Evolutionary conservation across 2,888 invertebrate species (phyloP).

Genomic region (Yponomeuta cagnagella): DNA sequence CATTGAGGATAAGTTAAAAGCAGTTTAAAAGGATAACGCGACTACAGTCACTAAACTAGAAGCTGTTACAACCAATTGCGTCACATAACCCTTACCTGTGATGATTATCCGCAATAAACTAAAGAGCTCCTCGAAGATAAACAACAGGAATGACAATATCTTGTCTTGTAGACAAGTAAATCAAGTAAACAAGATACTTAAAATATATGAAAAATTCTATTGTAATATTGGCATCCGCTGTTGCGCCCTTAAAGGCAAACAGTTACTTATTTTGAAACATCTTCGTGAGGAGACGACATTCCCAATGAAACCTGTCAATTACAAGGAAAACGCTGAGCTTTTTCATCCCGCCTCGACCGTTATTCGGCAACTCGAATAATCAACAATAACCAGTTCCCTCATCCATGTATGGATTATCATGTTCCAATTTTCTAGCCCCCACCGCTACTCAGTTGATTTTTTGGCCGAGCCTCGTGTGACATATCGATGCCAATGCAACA

Average conservation of each 20-base stretch:
- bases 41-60: no score
- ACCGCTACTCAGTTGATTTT: conserved; percentile 52
- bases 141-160: not conserved
- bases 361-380: conserved; percentile 63
- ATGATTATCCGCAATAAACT: not conserved
- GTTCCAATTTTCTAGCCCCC: conserved; percentile 69
- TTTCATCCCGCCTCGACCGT: conserved; percentile 54
- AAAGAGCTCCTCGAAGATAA: not conserved
- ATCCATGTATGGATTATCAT: conserved; percentile 46
- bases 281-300: conserved; percentile 56
- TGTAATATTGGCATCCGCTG: conserved; percentile 48
- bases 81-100: no score
- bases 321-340: conserved; percentile 54
- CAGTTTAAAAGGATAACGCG: no score
- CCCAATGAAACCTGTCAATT: conserved; percentile 61
- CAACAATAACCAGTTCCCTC: conserved; percentile 53
- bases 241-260: conserved; percentile 46
- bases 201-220: conserved; percentile 40
- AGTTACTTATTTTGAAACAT: conserved; percentile 58
- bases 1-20: no score
- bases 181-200: conserved; percentile 4
- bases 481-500: conserved; percentile 68
- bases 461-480: conserved; percentile 47
- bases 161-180: not conserved
- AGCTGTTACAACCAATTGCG: no score